These are phyloP conservation scores for Dicranocentrus wangi DNA, from an alignment of 2,888 invertebrate species.

Conservation along the genomic window DNA sequence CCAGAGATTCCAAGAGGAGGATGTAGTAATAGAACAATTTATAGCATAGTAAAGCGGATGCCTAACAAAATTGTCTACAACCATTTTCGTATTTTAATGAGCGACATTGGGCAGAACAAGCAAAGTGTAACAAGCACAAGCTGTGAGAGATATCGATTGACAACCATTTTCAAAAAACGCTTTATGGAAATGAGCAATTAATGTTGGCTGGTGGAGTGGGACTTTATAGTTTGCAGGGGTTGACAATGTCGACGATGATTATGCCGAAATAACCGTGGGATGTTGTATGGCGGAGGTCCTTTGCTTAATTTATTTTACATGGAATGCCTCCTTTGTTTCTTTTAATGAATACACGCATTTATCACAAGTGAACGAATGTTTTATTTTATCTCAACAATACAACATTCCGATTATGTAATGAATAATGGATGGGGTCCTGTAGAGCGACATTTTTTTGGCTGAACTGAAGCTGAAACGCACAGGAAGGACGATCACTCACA, in stretches of 20 bases:
- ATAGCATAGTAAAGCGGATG: no score
- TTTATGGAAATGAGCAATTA: constrained; percentile 30
- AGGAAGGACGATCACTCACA: no score
- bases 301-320: no score
- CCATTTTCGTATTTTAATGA: no score
- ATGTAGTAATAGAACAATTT: neutral
- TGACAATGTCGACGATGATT: neutral
- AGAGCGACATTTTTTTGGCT: no score
- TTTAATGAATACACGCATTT: neutral
- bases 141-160: neutral
- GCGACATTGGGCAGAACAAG: neutral
- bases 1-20: neutral
- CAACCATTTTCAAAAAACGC: neutral
- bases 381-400: no score
- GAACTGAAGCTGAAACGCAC: no score
- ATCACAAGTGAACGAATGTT: neutral
- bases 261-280: neutral
- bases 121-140: neutral
- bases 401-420: constrained; percentile 1
- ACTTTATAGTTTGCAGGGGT: neutral
- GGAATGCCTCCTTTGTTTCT: neutral
- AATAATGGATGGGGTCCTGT: no score
- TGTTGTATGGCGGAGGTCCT: no score
- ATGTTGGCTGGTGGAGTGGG: neutral
- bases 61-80: no score